These are phyloP conservation scores for Apodemus speciosus DNA, from an alignment of 2,113 vertebrate genomes.

Conservation along the genomic window DNA sequence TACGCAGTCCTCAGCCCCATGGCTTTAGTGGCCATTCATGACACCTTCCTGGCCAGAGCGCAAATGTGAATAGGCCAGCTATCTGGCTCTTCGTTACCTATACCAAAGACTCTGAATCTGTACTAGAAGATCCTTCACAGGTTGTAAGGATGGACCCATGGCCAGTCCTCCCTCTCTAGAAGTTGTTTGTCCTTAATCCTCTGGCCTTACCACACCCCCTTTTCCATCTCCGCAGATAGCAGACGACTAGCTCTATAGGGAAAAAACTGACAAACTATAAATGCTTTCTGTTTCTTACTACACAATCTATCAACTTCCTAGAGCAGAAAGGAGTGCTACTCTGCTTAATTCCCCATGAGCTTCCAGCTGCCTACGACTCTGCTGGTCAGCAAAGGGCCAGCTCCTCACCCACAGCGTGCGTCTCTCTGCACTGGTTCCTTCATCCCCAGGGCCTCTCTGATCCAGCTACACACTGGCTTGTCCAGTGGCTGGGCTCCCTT, in stretches of 20 bases:
- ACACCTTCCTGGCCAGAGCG: background rate
- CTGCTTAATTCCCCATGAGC: rapidly evolving
- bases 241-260: background rate
- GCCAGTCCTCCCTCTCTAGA: background rate
- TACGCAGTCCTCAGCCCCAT: background rate
- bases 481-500: background rate
- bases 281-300: background rate
- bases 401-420: too few relatives aligned
- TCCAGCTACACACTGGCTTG: background rate
- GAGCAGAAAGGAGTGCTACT: background rate
- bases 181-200: background rate
- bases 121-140: background rate
- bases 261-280: background rate
- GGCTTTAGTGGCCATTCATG: background rate
- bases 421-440: background rate
- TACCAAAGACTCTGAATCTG: background rate
- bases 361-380: background rate
- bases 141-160: rapidly evolving
- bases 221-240: background rate
- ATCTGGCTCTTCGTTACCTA: background rate
- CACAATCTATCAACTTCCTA: background rate
- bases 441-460: background rate
- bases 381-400: too few relatives aligned
- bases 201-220: background rate
- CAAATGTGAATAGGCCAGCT: background rate